Evolutionary conservation across 2,113 vertebrate species (phyloP).

Genomic region (Vulpes vulpes): DNA sequence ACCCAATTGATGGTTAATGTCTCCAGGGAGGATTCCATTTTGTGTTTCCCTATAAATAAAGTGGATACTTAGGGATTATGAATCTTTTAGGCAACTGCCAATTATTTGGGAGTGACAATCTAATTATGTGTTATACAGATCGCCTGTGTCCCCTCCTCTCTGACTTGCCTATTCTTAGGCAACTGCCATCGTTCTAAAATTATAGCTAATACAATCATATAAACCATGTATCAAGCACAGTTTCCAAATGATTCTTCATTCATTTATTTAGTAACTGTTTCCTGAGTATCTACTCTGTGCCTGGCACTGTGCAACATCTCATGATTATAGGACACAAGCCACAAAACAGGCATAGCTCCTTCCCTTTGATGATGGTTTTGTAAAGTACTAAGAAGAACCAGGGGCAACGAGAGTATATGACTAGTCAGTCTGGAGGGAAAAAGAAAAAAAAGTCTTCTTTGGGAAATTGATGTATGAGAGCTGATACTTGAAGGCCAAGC

Average conservation of each 20-base stretch:
- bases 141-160: background rate
- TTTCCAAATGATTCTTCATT: background rate
- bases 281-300: background rate
- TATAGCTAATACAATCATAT: background rate
- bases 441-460: background rate
- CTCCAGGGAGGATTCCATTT: background rate
- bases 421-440: background rate
- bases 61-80: background rate
- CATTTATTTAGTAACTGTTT: background rate
- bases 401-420: background rate
- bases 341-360: background rate
- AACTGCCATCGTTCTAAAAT: background rate
- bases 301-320: background rate
- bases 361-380: background rate
- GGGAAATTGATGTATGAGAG: background rate
- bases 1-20: background rate
- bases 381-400: background rate
- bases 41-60: background rate
- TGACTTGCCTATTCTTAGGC: background rate
- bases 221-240: background rate
- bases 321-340: background rate
- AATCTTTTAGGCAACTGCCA: constrained; percentile 51
- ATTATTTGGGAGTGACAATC: background rate
- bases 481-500: background rate
- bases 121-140: background rate